phyloP scores from a whole-genome alignment of 30 jellyfish, hydroid and myxozoan genomes.

The Sanderia malayensis region DNA sequence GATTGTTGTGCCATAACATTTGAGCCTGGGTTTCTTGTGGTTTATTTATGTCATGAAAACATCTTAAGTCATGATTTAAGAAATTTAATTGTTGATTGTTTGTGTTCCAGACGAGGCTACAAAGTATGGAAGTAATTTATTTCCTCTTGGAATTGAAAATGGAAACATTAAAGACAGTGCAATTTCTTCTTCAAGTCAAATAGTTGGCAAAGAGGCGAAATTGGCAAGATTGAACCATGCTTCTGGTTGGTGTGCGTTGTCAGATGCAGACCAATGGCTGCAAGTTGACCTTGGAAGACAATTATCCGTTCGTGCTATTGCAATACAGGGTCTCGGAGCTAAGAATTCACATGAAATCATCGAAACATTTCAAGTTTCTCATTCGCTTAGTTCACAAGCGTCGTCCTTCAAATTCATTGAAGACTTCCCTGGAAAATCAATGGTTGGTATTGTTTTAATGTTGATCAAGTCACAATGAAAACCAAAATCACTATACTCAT shows the following conservation, averaged over 20 bases:
- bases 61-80: too few relatives aligned
- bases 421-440: slow-evolving; percentile 18
- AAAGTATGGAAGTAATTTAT: too few relatives aligned
- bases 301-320: slow-evolving; percentile 5
- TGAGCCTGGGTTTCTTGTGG: too few relatives aligned
- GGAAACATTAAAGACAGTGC: slow-evolving; percentile 11
- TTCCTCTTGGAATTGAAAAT: slow-evolving; percentile 20
- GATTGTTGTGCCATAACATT: background rate
- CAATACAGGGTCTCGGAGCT: slow-evolving; percentile 21
- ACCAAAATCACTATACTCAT: too few relatives aligned
- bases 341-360: slow-evolving; percentile 8
- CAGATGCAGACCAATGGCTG: slow-evolving; percentile 25
- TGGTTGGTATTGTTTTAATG: slow-evolving; percentile 14
- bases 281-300: slow-evolving; percentile 28
- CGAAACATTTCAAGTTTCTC: slow-evolving; percentile 5
- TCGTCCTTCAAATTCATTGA: background rate
- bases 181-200: slow-evolving; percentile 6
- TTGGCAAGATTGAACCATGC: slow-evolving; percentile 24
- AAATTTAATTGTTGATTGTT: too few relatives aligned
- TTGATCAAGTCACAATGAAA: too few relatives aligned
- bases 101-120: too few relatives aligned
- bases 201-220: slow-evolving; percentile 19
- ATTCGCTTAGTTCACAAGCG: slow-evolving; percentile 7
- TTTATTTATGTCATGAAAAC: too few relatives aligned
- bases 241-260: slow-evolving; percentile 29